Percentiles rank a stretch among this genome's conserved stretches.
phyloP scores from a whole-genome alignment of 2,113 vertebrate genomes.

The Ageneiosus marmoratus region DNA sequence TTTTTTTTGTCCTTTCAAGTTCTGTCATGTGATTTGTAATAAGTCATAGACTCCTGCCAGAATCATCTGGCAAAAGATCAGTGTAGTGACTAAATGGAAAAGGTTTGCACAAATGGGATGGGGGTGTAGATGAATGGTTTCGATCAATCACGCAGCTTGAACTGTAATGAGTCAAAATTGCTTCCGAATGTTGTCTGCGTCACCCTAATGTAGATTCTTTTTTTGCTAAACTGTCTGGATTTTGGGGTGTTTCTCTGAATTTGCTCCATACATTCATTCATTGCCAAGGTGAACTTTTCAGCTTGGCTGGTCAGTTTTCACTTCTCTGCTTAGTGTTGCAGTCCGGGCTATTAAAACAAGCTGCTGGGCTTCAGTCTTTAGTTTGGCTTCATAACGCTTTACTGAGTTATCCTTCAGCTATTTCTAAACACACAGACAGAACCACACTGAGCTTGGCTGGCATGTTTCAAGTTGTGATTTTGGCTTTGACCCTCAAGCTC shows the following conservation, averaged over 20 bases:
- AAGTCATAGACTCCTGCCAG: constrained; percentile 11
- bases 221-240: constrained; percentile 46
- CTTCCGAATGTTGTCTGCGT: constrained; percentile 66
- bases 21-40: constrained; percentile 28
- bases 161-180: constrained; percentile 68
- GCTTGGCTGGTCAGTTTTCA: background rate
- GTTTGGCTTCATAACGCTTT: constrained; percentile 47
- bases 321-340: background rate
- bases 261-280: background rate
- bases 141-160: constrained; percentile 61
- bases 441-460: constrained; percentile 51
- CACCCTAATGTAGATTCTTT: constrained; percentile 32
- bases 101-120: constrained; percentile 9
- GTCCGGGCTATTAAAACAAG: constrained; percentile 45
- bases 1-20: constrained; percentile 11
- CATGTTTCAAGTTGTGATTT: constrained; percentile 1
- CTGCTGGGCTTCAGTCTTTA: constrained; percentile 45
- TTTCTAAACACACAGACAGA: constrained; percentile 38
- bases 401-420: constrained; percentile 35
- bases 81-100: constrained; percentile 32
- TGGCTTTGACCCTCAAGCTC: constrained; percentile 40
- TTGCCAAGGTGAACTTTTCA: constrained; percentile 16
- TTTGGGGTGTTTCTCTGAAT: constrained; percentile 44
- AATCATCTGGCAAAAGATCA: constrained; percentile 8
- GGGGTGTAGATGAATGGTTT: constrained; percentile 56